Evolutionary conservation across 2,113 vertebrate species (phyloP).

Genomic region (Clupea harengus): DNA sequence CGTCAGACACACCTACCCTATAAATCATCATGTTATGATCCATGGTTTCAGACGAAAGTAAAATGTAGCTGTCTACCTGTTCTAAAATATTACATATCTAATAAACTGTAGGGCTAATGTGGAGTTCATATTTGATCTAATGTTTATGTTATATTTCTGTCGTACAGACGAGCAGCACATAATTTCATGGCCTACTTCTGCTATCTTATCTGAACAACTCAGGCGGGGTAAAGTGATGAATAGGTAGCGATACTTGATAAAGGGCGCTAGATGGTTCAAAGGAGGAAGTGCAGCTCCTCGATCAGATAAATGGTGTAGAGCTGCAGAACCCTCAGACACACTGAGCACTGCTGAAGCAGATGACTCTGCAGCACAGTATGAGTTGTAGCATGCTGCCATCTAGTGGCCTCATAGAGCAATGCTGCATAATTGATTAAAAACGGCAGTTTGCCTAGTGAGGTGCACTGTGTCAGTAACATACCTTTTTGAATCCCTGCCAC

Average conservation of each 20-base stretch:
- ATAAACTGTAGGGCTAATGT: not conserved
- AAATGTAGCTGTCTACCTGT: not conserved
- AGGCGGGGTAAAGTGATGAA: not conserved
- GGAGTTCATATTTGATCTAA: not conserved
- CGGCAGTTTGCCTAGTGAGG: not conserved
- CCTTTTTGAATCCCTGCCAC: not conserved
- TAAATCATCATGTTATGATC: not conserved
- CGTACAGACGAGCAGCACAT: not conserved
- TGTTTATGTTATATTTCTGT: not conserved
- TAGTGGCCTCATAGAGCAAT: not conserved
- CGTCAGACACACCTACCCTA: not conserved
- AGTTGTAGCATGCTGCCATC: constrained; percentile 12
- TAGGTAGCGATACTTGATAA: not conserved
- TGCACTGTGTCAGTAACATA: not conserved
- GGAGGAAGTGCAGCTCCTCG: not conserved
- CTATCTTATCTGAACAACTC: not conserved
- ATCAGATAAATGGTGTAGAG: not conserved
- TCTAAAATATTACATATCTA: not conserved
- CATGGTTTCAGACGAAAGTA: not conserved
- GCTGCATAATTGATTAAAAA: not conserved
- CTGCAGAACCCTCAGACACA: not conserved
- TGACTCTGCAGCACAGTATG: not conserved
- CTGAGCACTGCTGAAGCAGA: not conserved
- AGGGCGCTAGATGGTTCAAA: not conserved
- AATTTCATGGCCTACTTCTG: not conserved